phyloP scores from a whole-genome alignment of 2,113 vertebrate species.

The Paralichthys olivaceus region DNA sequence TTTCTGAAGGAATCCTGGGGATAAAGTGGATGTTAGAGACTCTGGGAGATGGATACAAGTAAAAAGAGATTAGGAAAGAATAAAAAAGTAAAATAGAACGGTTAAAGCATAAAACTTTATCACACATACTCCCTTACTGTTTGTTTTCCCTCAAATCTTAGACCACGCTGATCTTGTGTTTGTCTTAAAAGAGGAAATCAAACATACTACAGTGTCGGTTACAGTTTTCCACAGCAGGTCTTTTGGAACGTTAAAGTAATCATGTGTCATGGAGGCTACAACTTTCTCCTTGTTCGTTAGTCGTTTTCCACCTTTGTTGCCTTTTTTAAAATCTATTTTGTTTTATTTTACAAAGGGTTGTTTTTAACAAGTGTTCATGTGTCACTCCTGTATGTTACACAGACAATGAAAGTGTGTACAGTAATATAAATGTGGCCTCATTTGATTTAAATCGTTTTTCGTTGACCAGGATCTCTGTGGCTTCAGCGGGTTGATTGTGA shows the following conservation, averaged over 20 bases:
- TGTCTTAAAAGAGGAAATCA: conserved; percentile 28
- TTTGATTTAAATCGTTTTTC: neutral
- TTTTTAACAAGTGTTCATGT: conserved; percentile 25
- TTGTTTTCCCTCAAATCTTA: conserved; percentile 2
- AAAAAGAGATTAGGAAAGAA: neutral
- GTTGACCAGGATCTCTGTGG: conserved; percentile 3
- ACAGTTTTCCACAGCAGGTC: conserved; percentile 4
- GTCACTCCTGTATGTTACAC: conserved; percentile 3
- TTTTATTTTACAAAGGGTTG: conserved; percentile 20
- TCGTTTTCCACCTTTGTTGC: conserved; percentile 24
- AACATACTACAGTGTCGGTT: neutral
- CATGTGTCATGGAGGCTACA: conserved; percentile 20
- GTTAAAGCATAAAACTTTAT: neutral
- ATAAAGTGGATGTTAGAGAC: neutral
- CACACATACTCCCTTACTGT: neutral
- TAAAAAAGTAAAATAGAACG: neutral
- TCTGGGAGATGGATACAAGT: neutral
- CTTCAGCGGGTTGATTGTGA: conserved; percentile 12
- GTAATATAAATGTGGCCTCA: neutral
- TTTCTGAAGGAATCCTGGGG: neutral
- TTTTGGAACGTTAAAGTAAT: too few species aligned
- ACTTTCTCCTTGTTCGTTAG: conserved; percentile 7
- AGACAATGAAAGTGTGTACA: conserved; percentile 46
- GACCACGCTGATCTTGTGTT: neutral
- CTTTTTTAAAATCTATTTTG: conserved; percentile 31